These are phyloP conservation scores for Etheostoma perlongum DNA, from an alignment of 2,797 vertebrate species.

Conservation along the genomic window DNA sequence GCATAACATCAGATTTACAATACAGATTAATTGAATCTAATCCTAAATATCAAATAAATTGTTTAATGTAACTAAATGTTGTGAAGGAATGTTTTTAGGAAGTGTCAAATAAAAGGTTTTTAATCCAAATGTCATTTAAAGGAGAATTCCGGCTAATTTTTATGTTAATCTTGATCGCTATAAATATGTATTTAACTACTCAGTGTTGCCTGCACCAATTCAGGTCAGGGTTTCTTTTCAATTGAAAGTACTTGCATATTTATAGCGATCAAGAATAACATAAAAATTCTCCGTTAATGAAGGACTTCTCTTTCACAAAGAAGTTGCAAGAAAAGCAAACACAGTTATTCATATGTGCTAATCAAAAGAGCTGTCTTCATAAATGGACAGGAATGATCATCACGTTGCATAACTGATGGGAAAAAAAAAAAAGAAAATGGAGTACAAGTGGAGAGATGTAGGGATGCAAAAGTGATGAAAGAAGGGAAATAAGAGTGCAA, in stretches of 20 bases:
- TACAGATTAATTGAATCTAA: not conserved
- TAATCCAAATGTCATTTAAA: not conserved
- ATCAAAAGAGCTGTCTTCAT: not conserved
- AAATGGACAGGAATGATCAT: conserved; percentile 8
- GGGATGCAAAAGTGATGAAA: conserved; percentile 65
- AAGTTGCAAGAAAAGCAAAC: not conserved
- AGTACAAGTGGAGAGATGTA: conserved; percentile 43
- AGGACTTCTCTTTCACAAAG: not conserved
- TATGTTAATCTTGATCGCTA: too few relatives aligned
- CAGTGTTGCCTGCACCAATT: too few relatives aligned
- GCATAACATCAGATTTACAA: not conserved
- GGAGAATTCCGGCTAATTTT: too few relatives aligned
- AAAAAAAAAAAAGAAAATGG: conserved; percentile 13
- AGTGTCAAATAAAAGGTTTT: not conserved
- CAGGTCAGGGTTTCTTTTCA: too few relatives aligned
- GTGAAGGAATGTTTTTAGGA: not conserved
- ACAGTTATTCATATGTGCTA: not conserved
- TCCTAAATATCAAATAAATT: not conserved
- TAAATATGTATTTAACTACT: too few relatives aligned
- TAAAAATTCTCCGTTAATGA: too few relatives aligned
- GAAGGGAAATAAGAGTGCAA: conserved; percentile 46
- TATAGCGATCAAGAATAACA: too few relatives aligned
- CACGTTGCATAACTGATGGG: conserved; percentile 25
- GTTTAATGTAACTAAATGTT: not conserved
- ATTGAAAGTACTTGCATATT: too few relatives aligned